Conservation (phyloP, 2,888 invertebrate genomes). For the Morpho achilles region DNA sequence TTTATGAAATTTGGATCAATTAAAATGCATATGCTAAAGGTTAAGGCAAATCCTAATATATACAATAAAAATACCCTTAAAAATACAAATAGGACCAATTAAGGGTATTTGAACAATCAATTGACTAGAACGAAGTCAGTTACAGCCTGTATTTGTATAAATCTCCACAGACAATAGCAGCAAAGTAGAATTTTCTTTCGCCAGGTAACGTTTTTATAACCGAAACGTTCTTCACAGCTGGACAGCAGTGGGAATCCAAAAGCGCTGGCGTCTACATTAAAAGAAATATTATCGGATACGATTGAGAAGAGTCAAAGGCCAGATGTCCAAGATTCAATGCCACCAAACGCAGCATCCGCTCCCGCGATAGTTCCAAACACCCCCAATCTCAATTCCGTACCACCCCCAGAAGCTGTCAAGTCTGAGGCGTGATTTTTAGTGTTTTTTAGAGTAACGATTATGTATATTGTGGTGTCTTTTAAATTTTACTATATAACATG, state of each 20-base stretch:
- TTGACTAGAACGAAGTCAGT: too few species aligned
- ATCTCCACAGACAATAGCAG: not conserved
- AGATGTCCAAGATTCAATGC: constrained; percentile 24
- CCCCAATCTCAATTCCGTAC: constrained; percentile 1
- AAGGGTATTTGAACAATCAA: too few species aligned
- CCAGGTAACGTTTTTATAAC: constrained; percentile 19
- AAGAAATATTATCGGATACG: constrained; percentile 64
- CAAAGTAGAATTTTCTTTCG: constrained; percentile 1
- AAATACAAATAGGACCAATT: too few species aligned
- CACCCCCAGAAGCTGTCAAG: not conserved
- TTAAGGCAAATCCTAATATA: too few species aligned
- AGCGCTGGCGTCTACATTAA: constrained; percentile 58
- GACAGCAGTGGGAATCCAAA: constrained; percentile 66
- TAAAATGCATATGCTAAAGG: too few species aligned
- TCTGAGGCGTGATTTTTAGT: constrained; percentile 13
- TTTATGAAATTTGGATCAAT: too few species aligned
- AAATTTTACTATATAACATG: constrained; percentile 38
- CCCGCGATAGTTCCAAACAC: constrained; percentile 23
- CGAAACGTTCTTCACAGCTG: constrained; percentile 39
- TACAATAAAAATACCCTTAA: too few species aligned
- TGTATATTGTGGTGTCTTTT: constrained; percentile 34
- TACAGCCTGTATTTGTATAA: not conserved
- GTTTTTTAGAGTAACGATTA: constrained; percentile 32
- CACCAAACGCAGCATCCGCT: constrained; percentile 23
- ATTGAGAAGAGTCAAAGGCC: constrained; percentile 48